phyloP scores from a whole-genome alignment of 2,113 vertebrate genomes.

The Nipponia nippon region DNA sequence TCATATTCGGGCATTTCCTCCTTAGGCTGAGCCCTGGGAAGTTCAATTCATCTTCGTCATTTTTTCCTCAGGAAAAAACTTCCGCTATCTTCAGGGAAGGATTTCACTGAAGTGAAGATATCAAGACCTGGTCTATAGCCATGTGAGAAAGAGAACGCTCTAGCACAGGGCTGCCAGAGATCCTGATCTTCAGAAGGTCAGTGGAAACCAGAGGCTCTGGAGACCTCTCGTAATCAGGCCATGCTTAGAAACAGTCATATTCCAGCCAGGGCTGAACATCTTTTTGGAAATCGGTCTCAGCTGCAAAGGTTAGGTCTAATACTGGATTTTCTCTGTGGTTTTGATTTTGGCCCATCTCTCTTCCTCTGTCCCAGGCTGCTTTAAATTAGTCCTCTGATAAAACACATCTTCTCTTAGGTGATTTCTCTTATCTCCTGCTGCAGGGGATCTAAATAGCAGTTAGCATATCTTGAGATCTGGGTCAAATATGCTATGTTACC shows the following conservation, averaged over 20 bases:
- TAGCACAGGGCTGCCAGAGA: constrained; percentile 40
- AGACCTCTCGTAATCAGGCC: neutral
- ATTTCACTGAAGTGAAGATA: constrained; percentile 11
- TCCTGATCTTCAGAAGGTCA: constrained; percentile 25
- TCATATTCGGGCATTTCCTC: neutral
- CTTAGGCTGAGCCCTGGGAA: neutral
- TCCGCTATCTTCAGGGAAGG: constrained; percentile 26
- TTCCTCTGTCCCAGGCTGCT: neutral
- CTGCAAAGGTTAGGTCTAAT: neutral
- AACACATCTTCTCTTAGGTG: neutral
- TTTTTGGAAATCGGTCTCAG: constrained; percentile 60
- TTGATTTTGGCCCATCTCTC: constrained; percentile 4
- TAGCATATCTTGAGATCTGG: neutral
- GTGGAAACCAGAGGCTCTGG: constrained; percentile 36
- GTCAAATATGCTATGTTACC: neutral
- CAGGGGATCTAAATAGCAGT: neutral
- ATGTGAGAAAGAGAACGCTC: neutral
- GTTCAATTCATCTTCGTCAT: constrained; percentile 18
- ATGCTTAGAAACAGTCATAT: neutral
- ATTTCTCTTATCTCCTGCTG: neutral
- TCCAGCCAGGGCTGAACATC: constrained; percentile 38
- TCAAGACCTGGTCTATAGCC: constrained; percentile 12
- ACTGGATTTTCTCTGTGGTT: neutral
- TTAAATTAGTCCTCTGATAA: neutral
- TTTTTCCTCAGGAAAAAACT: constrained; percentile 17